Evolutionary conservation across 1,140 invertebrate species (phyloP).

Genomic region (Tribolium madens): DNA sequence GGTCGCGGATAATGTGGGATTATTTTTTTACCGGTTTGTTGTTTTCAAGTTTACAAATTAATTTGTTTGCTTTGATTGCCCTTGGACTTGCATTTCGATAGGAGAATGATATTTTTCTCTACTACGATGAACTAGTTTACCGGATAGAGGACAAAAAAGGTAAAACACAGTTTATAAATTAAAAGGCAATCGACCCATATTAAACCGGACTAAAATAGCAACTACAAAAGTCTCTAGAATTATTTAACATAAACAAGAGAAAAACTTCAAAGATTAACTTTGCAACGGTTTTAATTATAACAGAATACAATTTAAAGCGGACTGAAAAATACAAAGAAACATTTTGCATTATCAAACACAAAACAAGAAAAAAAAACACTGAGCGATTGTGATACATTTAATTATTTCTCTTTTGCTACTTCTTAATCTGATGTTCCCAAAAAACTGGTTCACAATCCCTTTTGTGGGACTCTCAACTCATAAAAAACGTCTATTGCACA

Average conservation of each 20-base stretch:
- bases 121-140: not conserved
- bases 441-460: too few relatives aligned
- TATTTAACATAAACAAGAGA: not conserved
- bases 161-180: not conserved
- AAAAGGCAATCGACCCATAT: not conserved
- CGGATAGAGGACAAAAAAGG: not conserved
- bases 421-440: not conserved
- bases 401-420: not conserved
- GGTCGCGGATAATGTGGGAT: constrained; percentile 15
- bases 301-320: not conserved
- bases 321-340: not conserved
- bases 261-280: not conserved
- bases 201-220: not conserved
- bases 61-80: constrained; percentile 25
- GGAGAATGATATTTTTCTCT: not conserved
- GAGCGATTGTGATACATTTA: not conserved
- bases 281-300: not conserved
- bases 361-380: not conserved
- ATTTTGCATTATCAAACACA: not conserved
- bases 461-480: too few relatives aligned
- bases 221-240: not conserved
- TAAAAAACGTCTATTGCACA: not conserved
- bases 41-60: constrained; percentile 14
- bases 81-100: constrained; percentile 30
- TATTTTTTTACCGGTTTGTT: constrained; percentile 37